Conservation (phyloP, 2,797 vertebrate genomes). For the Alcedo quadribrachys region DNA sequence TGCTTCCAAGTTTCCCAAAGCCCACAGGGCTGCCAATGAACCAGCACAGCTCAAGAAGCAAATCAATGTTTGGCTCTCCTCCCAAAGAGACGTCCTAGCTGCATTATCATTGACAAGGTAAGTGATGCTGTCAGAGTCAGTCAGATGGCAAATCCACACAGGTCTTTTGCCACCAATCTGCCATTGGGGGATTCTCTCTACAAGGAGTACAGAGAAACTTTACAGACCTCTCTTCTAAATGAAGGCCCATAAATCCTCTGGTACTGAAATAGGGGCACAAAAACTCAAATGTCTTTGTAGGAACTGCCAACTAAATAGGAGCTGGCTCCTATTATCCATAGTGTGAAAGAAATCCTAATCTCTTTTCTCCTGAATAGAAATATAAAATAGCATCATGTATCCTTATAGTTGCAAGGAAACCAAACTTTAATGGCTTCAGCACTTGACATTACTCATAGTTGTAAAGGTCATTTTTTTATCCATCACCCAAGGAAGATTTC, state of each 20-base stretch:
- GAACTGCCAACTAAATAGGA: constrained; percentile 2
- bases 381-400: background rate
- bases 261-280: background rate
- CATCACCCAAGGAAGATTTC: background rate
- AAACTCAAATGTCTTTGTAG: background rate
- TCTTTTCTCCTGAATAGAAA: background rate
- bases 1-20: constrained; percentile 13
- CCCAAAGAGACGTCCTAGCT: background rate
- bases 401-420: background rate
- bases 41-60: constrained; percentile 41
- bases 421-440: background rate
- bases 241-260: background rate
- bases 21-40: constrained; percentile 45
- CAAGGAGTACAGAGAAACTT: background rate
- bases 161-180: background rate
- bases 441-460: background rate
- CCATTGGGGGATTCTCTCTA: background rate
- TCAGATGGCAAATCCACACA: background rate
- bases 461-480: constrained; percentile 31
- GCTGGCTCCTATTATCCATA: background rate
- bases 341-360: background rate
- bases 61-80: constrained; percentile 41
- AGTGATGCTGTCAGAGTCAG: background rate
- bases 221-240: background rate
- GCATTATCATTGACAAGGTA: background rate